Base-by-base conservation (phyloP, 2,888 invertebrate genomes). In the Homarus gammarus region DNA sequence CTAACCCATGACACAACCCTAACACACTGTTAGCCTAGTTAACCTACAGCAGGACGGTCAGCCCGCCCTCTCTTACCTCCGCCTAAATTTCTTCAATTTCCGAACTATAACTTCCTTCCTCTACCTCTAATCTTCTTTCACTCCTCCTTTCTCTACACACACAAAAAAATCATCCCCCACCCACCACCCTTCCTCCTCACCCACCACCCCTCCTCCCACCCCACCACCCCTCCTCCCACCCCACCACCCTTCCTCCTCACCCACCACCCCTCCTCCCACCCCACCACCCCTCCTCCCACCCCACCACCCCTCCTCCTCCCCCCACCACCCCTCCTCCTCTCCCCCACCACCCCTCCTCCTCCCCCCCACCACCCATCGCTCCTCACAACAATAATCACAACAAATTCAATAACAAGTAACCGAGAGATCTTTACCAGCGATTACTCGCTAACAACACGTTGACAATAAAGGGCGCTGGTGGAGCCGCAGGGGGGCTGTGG, bases 301-400 rank as follows among this genome's bases (percentile, higher is more conserved):
- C 44, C 5, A 5, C 10, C 38, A 12, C 5, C 44, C 44, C 75
- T 2, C 38, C 75, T 22, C 72, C 3, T 38, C 33, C 0, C 18
- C 75, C 8, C 40, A 8, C 5, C 51, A 1, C 15, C 27, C 49
- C 15, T 22, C 31, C 49, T 31, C 51, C 5, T 18, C 79, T 51
- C 27, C 8, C 0, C 10, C 8, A 12, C 27, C 27, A 27, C 27
- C 22, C 75, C 6, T 51, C 78, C n/a, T 51, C 31, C n/a, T 51
- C 51, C 27, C n/a, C 40, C 2, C 18, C 31, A 8, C 27, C 51
- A 77, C 6, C 44, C 18, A 27, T 31, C n/a, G 8, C 51, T n/a
- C 38, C 51, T 27, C 83, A 70, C 72, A 70, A 70, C 68, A 83
- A 83, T 83, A 83, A 83, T 83, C 68, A 83, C 70, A 83, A 83